Base-by-base conservation (phyloP, 2,113 vertebrate genomes). In the Chunga burmeisteri region DNA sequence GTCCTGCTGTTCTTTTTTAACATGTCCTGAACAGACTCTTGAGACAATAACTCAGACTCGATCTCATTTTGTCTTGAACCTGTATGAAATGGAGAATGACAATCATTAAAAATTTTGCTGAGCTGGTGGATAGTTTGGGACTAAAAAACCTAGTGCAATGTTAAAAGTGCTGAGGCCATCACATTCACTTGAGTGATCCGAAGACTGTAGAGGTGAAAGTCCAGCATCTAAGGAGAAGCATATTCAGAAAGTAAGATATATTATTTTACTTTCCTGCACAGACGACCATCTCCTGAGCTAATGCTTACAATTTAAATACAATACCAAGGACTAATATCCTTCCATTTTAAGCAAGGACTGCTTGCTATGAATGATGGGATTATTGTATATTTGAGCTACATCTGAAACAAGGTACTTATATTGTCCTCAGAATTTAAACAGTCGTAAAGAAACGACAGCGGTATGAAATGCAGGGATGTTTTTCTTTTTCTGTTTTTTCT, bases 371-470 rank as follows among this genome's bases (percentile, higher is more conserved):
- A 13, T 15, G 44, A 72, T 86, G 83, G 40, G 36, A 49, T 68
- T 67, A 30, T 4, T 32, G 53, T 62, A 4, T 19, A 40, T 74
- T 78, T 70, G 75, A 65, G 55, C 44, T 42, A 3, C 1, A 4
- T 38, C 47, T 82, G 74, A 68, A 86, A 80, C 7, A 73, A 52
- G 30, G 6, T 30, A 11, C 21, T 66, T 40, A 4, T 3, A 8
- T 22, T 4, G 0, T 30, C 50, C 47, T 72, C 77, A 32, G 70
- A 63, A 94, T 68, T 52, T 38, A 42, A 93, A 36, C 34, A 46
- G 8, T 3, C 2, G 1, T 34, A 17, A 66, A 81, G 56, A n/a
- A 16, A 3, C 0, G 1, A 13, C 7, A 44, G 55, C 21, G 25
- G 46, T 7, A 59, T 40, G 49, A 55, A 85, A 56, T 53, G 34